A percentile compares a stretch with the other conserved stretches of the same genome.
Evolutionary conservation across 1,140 invertebrate species (phyloP).

Genomic region (Adoxophyes honmai): DNA sequence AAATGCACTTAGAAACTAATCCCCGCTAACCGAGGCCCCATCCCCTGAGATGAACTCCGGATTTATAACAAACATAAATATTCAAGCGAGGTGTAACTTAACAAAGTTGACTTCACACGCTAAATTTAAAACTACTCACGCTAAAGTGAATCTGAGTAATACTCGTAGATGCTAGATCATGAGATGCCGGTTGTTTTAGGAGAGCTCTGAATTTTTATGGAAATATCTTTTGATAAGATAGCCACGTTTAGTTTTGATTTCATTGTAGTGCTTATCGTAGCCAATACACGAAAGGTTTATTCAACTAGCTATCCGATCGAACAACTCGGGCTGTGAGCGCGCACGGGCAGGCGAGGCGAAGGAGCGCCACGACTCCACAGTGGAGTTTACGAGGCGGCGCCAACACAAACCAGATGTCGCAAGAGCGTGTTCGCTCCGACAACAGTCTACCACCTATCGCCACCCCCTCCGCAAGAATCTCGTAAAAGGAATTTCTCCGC

Average conservation of each 20-base stretch:
- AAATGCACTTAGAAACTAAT: conserved; percentile 14
- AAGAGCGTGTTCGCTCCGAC: conserved; percentile 41
- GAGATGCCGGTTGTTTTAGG: no score
- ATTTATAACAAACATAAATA: conserved; percentile 5
- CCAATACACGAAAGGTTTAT: no score
- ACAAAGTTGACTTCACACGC: not conserved
- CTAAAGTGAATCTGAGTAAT: no score
- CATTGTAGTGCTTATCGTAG: no score
- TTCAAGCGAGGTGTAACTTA: not conserved
- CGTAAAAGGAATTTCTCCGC: conserved; percentile 67
- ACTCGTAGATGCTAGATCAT: no score
- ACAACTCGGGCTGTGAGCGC: not conserved
- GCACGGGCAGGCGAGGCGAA: not conserved
- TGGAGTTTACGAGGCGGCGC: conserved; percentile 31
- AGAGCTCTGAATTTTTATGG: no score
- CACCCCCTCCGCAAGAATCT: conserved; percentile 52
- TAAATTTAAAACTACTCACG: not conserved
- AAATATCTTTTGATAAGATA: no score
- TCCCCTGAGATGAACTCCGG: conserved; percentile 7
- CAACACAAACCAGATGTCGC: conserved; percentile 66
- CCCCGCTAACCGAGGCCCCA: not conserved
- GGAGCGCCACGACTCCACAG: not conserved
- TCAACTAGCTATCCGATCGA: not conserved
- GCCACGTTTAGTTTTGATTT: no score
- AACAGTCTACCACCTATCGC: conserved; percentile 15